Evolutionary conservation across 2,888 invertebrate species (phyloP).

Genomic region (Lamproptera curius): DNA sequence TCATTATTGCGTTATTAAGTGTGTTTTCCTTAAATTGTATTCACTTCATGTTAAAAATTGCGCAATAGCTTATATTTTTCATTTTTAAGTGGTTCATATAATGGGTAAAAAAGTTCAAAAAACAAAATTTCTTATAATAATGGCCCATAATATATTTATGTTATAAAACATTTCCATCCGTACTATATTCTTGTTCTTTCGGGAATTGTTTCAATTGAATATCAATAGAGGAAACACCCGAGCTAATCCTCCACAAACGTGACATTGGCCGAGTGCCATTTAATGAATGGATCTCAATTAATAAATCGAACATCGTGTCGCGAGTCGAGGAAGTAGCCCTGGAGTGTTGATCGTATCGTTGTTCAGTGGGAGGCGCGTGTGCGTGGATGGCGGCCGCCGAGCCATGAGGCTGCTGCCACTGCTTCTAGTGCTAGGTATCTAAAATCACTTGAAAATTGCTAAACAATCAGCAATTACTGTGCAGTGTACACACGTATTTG

Average conservation of each 20-base stretch:
- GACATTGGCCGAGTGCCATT: background rate
- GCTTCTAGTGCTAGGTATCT: background rate
- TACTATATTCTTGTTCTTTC: background rate
- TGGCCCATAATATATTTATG: background rate
- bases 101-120: no score
- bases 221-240: background rate
- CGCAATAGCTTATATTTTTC: no score
- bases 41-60: no score
- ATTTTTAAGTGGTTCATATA: no score
- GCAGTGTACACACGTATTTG: no score
- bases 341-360: background rate
- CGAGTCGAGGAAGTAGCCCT: background rate
- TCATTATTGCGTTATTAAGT: no score
- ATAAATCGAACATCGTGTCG: background rate
- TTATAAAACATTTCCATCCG: no score
- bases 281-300: background rate
- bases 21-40: no score
- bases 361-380: background rate
- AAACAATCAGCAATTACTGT: no score
- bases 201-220: background rate
- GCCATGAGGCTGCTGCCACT: background rate
- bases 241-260: background rate
- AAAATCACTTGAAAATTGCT: no score
- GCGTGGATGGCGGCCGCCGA: background rate
- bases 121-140: no score